Evolutionary conservation across 2,797 vertebrate genomes (phyloP).

Genomic region (Gambusia yucatana): DNA sequence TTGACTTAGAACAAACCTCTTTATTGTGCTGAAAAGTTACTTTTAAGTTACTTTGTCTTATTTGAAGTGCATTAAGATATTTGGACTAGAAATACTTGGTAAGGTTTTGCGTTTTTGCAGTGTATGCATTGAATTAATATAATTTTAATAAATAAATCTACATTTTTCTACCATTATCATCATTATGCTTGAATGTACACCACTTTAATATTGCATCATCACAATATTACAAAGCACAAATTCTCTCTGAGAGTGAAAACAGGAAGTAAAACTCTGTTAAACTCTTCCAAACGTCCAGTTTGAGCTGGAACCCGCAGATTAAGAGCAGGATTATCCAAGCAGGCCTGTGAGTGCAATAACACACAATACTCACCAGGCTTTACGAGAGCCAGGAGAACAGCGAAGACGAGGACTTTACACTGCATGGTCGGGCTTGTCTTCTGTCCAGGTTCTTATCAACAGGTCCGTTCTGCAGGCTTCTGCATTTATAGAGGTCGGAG

Average conservation of each 20-base stretch:
- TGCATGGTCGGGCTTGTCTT: conserved; percentile 72
- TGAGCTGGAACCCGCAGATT: conserved; percentile 15
- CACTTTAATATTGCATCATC: not conserved
- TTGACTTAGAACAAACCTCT: no score
- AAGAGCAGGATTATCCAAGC: conserved; percentile 18
- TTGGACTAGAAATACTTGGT: no score
- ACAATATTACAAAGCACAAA: not conserved
- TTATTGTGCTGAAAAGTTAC: no score
- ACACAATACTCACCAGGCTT: conserved; percentile 78
- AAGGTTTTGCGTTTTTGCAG: no score
- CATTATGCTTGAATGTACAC: not conserved
- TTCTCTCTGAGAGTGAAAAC: not conserved
- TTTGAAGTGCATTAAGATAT: no score
- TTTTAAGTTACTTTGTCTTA: no score
- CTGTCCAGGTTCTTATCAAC: conserved; percentile 75
- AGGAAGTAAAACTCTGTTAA: not conserved
- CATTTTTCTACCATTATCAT: not conserved
- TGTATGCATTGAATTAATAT: not conserved
- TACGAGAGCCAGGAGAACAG: conserved; percentile 70
- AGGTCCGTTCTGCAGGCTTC: conserved; percentile 53
- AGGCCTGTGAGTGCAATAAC: conserved; percentile 15
- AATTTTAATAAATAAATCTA: not conserved
- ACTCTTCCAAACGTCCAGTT: not conserved
- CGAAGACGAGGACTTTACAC: conserved; percentile 82
- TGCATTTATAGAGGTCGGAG: conserved; percentile 68